phyloP scores from a whole-genome alignment of 1,140 invertebrate genomes.

The Drosophila tristis region DNA sequence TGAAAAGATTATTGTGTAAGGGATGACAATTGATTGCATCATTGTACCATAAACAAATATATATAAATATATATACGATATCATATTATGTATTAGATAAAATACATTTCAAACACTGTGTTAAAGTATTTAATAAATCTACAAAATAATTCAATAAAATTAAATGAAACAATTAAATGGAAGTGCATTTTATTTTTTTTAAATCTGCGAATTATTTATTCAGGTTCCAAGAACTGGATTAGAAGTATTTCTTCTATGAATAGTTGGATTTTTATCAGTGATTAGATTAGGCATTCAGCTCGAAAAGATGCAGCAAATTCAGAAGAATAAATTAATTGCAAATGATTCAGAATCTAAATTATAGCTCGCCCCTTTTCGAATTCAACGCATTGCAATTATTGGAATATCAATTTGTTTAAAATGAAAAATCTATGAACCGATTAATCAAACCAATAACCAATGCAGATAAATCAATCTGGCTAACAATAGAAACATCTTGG shows the following conservation, averaged over 20 bases:
- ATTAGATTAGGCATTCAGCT: no score
- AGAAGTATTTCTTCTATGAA: no score
- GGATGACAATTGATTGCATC: slow-evolving; percentile 16
- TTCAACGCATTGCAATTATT: no score
- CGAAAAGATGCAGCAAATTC: no score
- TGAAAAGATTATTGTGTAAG: slow-evolving; percentile 71
- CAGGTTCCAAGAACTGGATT: no score
- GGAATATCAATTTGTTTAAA: no score
- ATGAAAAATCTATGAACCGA: neutral
- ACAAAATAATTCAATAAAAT: slow-evolving; percentile 59
- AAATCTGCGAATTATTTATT: no score
- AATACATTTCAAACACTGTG: slow-evolving; percentile 81
- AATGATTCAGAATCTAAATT: no score
- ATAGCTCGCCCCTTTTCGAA: no score
- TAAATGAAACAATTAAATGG: slow-evolving; percentile 46
- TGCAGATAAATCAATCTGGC: neutral
- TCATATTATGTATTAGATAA: slow-evolving; percentile 73
- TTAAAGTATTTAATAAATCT: slow-evolving; percentile 82
- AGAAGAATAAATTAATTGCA: no score
- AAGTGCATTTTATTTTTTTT: no score
- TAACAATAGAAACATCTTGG: slow-evolving; percentile 3
- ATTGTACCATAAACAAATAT: slow-evolving; percentile 54
- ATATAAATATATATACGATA: slow-evolving; percentile 59
- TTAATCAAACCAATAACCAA: neutral
- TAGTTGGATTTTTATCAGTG: no score